phyloP scores from a whole-genome alignment of 2,113 vertebrate genomes.

The Notiomystis cincta region DNA sequence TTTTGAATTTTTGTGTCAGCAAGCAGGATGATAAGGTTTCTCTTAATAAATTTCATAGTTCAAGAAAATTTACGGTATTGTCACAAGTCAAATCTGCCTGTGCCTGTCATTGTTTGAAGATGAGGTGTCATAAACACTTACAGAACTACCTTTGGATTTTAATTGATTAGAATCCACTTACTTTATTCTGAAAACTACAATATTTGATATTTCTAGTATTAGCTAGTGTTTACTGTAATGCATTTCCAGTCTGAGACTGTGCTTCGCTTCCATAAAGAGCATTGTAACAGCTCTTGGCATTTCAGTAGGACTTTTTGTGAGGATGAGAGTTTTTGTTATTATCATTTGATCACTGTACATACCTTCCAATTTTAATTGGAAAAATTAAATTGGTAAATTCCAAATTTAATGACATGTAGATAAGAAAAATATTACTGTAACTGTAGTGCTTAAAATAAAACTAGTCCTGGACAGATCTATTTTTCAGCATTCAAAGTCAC shows the following conservation, averaged over 20 bases:
- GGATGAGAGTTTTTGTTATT: background rate
- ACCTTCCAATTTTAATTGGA: accelerated
- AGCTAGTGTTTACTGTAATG: background rate
- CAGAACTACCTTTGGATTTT: background rate
- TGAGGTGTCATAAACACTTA: background rate
- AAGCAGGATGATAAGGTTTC: background rate
- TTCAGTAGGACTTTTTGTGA: background rate
- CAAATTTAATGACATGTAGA: background rate
- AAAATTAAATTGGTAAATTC: too few relatives aligned
- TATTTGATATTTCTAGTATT: background rate
- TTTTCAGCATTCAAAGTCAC: background rate
- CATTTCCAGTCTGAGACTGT: background rate
- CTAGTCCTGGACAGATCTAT: background rate
- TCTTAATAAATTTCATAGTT: background rate
- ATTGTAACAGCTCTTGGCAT: background rate
- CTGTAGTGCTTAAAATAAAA: background rate
- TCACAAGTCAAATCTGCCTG: background rate
- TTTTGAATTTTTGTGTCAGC: background rate
- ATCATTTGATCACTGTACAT: background rate
- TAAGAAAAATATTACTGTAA: background rate
- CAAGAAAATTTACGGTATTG: accelerated
- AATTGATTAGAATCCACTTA: background rate
- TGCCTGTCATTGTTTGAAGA: background rate
- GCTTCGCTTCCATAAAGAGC: background rate
- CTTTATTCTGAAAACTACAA: background rate